Percentiles rank a stretch among this genome's conserved stretches.
phyloP scores from a whole-genome alignment of 2,113 vertebrate species.

The Cyanoderma ruficeps region DNA sequence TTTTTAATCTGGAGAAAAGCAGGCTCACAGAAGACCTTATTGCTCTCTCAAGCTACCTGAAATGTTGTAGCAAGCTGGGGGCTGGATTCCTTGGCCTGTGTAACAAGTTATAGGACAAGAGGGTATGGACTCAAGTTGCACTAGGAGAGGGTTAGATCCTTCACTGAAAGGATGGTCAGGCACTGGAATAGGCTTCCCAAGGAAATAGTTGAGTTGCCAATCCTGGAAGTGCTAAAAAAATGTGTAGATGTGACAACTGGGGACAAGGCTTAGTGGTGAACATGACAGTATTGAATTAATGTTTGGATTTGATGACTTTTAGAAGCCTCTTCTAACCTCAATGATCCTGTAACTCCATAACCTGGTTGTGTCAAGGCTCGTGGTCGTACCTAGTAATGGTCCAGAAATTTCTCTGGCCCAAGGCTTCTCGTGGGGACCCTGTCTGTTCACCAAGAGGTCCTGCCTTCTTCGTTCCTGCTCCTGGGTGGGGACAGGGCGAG shows the following conservation, averaged over 20 bases:
- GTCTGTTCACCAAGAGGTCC: not conserved
- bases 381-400: not conserved
- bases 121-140: not conserved
- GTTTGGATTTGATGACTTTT: not conserved
- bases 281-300: not conserved
- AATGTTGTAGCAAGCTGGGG: not conserved
- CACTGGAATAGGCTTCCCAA: not conserved
- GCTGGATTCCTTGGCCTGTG: rapidly evolving
- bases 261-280: not conserved
- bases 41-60: not conserved
- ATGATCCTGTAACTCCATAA: not conserved
- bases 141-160: not conserved
- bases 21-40: not conserved
- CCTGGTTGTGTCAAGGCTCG: not conserved
- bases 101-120: not conserved
- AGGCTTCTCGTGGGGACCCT: not conserved
- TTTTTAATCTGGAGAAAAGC: not conserved
- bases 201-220: not conserved
- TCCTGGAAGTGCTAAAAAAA: not conserved
- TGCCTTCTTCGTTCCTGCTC: not conserved
- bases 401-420: not conserved
- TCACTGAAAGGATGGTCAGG: not conserved
- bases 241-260: not conserved
- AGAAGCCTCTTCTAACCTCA: not conserved
- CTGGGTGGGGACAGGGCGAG: not conserved